Percentiles rank a stretch among this genome's conserved stretches.
phyloP scores from a whole-genome alignment of 2,797 vertebrate genomes.

The Sebastes alutus region DNA sequence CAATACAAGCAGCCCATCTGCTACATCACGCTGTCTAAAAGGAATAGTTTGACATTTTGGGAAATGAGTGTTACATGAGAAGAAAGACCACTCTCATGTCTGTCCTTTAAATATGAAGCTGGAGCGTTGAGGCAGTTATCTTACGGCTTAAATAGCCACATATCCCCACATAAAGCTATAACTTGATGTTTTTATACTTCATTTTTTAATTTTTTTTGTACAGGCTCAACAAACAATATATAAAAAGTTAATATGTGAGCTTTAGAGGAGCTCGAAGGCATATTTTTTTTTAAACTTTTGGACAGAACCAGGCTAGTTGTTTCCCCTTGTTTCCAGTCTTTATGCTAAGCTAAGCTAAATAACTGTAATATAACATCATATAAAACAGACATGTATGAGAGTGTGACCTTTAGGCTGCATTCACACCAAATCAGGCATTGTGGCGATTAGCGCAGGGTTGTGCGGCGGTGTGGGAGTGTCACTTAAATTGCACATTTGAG shows the following conservation, averaged over 20 bases:
- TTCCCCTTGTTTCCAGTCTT: not conserved
- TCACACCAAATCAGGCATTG: not conserved
- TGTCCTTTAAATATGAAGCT: not conserved
- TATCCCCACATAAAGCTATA: not conserved
- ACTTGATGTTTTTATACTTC: not conserved
- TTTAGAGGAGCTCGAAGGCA: not conserved
- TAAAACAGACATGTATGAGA: not conserved
- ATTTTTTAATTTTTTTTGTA: no score
- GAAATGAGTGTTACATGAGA: not conserved
- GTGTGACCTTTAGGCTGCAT: not conserved
- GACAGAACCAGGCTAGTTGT: not conserved
- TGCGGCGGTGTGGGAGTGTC: no score
- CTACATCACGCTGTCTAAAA: not conserved
- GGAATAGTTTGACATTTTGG: not conserved
- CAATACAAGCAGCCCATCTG: not conserved
- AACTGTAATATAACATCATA: not conserved
- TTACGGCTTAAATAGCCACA: not conserved
- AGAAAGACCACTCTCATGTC: not conserved
- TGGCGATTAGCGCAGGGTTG: not conserved
- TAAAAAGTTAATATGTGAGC: not conserved
- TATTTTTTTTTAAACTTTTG: not conserved
- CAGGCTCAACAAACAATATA: not conserved
- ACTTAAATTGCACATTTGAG: not conserved
- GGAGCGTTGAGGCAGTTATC: not conserved
- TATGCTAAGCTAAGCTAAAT: not conserved